Evolutionary conservation across 2,113 vertebrate genomes (phyloP).

Genomic region (Kryptolebias marmoratus): DNA sequence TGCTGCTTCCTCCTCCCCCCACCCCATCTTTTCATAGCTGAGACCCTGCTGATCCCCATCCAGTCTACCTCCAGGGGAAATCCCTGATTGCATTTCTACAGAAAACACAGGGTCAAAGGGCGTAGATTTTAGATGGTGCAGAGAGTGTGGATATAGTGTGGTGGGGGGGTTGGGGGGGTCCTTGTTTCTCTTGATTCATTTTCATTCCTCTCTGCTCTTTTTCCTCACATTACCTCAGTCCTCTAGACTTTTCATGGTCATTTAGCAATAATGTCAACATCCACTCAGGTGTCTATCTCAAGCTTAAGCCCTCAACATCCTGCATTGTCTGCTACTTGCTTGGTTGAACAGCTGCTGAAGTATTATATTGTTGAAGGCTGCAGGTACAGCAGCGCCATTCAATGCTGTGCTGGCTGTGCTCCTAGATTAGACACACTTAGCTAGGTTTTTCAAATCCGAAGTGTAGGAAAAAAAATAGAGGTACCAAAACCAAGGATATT

Average conservation of each 20-base stretch:
- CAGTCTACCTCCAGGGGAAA: slow-evolving; percentile 57
- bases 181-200: slow-evolving; percentile 16
- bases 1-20: slow-evolving; percentile 36
- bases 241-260: not conserved
- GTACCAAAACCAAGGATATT: slow-evolving; percentile 26
- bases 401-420: slow-evolving; percentile 48
- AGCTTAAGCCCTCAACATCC: slow-evolving; percentile 17
- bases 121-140: slow-evolving; percentile 11
- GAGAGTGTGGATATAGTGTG: not conserved
- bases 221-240: slow-evolving; percentile 11
- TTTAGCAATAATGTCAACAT: slow-evolving; percentile 32
- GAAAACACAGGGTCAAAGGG: slow-evolving; percentile 64
- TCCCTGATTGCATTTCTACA: slow-evolving; percentile 62
- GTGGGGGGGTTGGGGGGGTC: not conserved
- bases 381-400: slow-evolving; percentile 53
- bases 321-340: slow-evolving; percentile 30
- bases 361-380: slow-evolving; percentile 42
- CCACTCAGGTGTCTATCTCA: slow-evolving; percentile 40
- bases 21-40: slow-evolving; percentile 39
- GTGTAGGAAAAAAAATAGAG: slow-evolving; percentile 3
- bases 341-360: slow-evolving; percentile 37
- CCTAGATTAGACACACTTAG: slow-evolving; percentile 68
- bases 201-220: slow-evolving; percentile 1
- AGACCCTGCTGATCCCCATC: slow-evolving; percentile 49
- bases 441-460: slow-evolving; percentile 50